Evolutionary conservation across 2,113 vertebrate genomes (phyloP).

Genomic region (Talpa occidentalis): DNA sequence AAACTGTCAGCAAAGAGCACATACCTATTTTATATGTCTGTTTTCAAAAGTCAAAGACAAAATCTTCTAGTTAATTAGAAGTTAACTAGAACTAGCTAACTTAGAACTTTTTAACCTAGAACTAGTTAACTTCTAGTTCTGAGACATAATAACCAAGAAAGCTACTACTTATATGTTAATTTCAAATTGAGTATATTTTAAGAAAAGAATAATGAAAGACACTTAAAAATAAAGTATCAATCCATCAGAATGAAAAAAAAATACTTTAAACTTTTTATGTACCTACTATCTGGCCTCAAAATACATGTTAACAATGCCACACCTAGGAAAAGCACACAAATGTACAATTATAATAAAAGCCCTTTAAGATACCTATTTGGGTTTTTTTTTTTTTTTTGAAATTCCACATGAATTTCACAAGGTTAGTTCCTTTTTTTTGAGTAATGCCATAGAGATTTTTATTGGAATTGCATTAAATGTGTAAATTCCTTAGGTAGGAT

Average conservation of each 20-base stretch:
- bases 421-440: no score
- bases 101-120: no score
- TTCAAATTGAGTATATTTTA: background rate
- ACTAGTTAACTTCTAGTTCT: no score
- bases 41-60: background rate
- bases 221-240: background rate
- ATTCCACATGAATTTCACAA: no score
- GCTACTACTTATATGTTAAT: background rate
- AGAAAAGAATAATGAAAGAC: background rate
- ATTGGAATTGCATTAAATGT: no score
- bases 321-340: background rate
- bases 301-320: background rate
- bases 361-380: background rate
- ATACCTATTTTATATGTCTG: background rate
- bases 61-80: background rate
- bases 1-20: background rate
- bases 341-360: background rate
- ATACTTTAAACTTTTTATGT: background rate
- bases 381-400: no score
- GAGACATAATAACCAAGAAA: background rate
- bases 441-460: no score
- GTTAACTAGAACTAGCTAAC: no score
- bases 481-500: no score
- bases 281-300: background rate
- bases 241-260: background rate